phyloP scores from a whole-genome alignment of 2,888 invertebrate species.

The Brassicogethes aeneus region DNA sequence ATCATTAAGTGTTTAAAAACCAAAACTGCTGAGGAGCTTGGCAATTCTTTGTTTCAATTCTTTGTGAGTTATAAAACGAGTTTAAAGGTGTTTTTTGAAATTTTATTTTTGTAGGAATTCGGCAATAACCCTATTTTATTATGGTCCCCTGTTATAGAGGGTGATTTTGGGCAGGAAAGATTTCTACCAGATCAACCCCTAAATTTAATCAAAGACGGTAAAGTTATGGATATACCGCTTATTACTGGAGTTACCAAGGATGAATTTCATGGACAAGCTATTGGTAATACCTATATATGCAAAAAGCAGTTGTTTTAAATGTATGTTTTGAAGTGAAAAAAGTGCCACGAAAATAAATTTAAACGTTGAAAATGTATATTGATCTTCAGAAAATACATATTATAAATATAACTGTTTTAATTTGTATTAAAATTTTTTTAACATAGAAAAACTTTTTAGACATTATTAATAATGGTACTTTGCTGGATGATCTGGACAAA shows the following conservation, averaged over 20 bases:
- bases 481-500: constrained; percentile 46
- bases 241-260: constrained; percentile 55
- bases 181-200: constrained; percentile 52
- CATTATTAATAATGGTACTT: constrained; percentile 45
- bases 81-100: background rate
- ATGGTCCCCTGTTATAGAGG: constrained; percentile 55
- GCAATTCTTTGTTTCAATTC: constrained; percentile 41
- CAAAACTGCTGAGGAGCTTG: constrained; percentile 41
- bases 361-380: too few relatives aligned
- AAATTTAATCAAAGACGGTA: constrained; percentile 45
- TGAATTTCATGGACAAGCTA: constrained; percentile 53
- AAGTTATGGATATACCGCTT: constrained; percentile 51
- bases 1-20: constrained; percentile 51
- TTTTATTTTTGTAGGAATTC: constrained; percentile 41
- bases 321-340: too few relatives aligned
- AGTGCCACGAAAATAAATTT: too few relatives aligned
- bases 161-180: constrained; percentile 54
- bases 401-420: too few relatives aligned
- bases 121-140: constrained; percentile 42
- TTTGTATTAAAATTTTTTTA: too few relatives aligned
- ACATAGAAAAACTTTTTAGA: constrained; percentile 33
- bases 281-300: constrained; percentile 42
- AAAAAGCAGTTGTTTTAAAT: too few relatives aligned
- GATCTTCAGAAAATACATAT: too few relatives aligned
- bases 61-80: constrained; percentile 33